phyloP scores from a whole-genome alignment of 2,113 vertebrate species.

The Channa maculata region DNA sequence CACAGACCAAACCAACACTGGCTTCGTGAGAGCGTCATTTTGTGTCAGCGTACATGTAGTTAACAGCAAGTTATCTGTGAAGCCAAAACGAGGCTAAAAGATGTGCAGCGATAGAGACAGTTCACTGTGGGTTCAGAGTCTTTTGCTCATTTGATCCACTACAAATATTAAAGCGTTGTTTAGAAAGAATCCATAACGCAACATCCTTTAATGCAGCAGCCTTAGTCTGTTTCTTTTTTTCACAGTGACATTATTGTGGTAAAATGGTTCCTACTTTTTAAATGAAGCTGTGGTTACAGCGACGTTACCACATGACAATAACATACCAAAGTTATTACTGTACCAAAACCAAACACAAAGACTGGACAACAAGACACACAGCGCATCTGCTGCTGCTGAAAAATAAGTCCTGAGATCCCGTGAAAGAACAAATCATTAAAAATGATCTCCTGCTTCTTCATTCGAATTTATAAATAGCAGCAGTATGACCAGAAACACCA shows the following conservation, averaged over 20 bases:
- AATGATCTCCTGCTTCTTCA: constrained; percentile 3
- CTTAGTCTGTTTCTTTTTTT: constrained; percentile 9
- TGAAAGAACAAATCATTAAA: too few relatives aligned
- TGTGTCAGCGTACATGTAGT: too few relatives aligned
- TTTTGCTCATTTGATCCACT: too few relatives aligned
- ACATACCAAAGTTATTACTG: constrained; percentile 37
- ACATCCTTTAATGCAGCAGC: neutral
- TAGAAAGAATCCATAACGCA: too few relatives aligned
- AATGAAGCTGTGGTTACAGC: constrained; percentile 42
- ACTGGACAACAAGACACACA: neutral
- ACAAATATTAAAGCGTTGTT: too few relatives aligned
- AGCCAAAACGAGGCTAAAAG: too few relatives aligned
- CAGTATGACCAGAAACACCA: constrained; percentile 15
- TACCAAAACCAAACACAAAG: neutral
- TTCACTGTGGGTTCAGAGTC: too few relatives aligned
- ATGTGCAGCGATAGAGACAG: too few relatives aligned
- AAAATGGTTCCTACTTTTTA: constrained; percentile 34
- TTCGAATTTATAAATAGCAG: constrained; percentile 22
- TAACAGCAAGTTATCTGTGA: too few relatives aligned
- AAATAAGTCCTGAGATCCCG: too few relatives aligned
- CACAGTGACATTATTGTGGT: constrained; percentile 37
- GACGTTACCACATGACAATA: constrained; percentile 48
- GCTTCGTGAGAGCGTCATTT: too few relatives aligned
- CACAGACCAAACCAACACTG: too few relatives aligned
- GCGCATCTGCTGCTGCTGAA: neutral